phyloP scores from a whole-genome alignment of 2,888 invertebrate genomes.

The Bugulina stolonifera region DNA sequence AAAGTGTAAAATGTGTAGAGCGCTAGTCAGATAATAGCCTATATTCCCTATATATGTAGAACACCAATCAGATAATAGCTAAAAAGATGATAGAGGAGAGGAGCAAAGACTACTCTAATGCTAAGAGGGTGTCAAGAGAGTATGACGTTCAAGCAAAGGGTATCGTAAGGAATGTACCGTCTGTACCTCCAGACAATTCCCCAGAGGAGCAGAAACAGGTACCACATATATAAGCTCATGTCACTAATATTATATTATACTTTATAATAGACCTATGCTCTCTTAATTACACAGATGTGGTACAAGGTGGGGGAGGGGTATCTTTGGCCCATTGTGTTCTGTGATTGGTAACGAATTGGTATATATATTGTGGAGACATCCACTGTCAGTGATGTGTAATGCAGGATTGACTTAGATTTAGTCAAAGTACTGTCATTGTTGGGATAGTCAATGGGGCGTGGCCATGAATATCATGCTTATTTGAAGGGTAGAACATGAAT shows the following conservation, averaged over 20 bases:
- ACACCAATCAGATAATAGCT: constrained; percentile 79
- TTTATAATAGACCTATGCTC: neutral
- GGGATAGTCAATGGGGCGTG: no score
- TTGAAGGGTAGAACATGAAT: no score
- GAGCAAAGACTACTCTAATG: constrained; percentile 95
- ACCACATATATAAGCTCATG: constrained; percentile 28
- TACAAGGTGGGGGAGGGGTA: neutral
- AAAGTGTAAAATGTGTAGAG: no score
- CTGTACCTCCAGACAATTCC: constrained; percentile 82
- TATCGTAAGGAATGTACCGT: constrained; percentile 87
- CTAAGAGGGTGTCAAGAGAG: constrained; percentile 89
- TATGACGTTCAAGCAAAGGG: constrained; percentile 88
- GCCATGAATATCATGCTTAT: no score
- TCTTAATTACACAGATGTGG: no score
- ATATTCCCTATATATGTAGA: no score
- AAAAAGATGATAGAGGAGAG: constrained; percentile 95
- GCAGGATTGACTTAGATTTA: no score
- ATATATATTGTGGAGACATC: no score
- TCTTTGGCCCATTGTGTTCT: neutral
- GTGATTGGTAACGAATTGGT: no score
- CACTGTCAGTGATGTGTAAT: no score
- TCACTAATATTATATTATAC: neutral
- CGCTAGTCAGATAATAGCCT: no score
- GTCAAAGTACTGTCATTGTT: no score
- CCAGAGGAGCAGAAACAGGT: constrained; percentile 89